Percentiles rank a stretch among this genome's conserved stretches.
Conservation (phyloP, 2,797 vertebrate genomes). For the Sebastolobus altivelis region DNA sequence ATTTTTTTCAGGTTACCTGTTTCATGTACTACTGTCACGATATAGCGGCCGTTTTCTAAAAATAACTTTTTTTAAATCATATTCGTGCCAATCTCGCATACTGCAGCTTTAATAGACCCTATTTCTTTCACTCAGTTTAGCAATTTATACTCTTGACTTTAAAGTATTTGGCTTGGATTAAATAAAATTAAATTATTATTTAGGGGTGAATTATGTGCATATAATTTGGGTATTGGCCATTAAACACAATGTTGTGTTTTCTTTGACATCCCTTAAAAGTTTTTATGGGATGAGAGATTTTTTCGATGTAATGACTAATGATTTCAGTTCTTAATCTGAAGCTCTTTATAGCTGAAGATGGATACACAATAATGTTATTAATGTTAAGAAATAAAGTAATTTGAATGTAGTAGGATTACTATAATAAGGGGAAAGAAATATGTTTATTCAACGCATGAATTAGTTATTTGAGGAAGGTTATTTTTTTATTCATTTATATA, state of each 20-base stretch:
- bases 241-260: background rate
- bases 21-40: too few relatives aligned
- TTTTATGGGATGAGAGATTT: background rate
- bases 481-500: background rate
- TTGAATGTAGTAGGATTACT: background rate
- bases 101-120: background rate
- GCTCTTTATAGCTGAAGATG: background rate
- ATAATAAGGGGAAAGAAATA: background rate
- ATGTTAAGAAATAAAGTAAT: background rate
- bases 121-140: background rate
- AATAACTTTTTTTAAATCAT: too few relatives aligned
- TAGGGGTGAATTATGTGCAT: background rate
- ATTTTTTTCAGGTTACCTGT: too few relatives aligned
- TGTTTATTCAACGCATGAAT: background rate
- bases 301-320: background rate
- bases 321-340: background rate
- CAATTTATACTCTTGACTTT: background rate
- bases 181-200: background rate
- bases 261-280: background rate
- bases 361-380: too few relatives aligned
- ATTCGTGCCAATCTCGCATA: too few relatives aligned
- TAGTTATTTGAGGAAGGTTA: background rate
- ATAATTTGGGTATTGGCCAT: background rate
- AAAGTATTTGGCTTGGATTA: background rate
- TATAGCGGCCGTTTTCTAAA: too few relatives aligned